Percentiles rank a stretch among this genome's conserved stretches.
Conservation (phyloP, 2,113 vertebrate species). For the Syrrhaptes paradoxus region DNA sequence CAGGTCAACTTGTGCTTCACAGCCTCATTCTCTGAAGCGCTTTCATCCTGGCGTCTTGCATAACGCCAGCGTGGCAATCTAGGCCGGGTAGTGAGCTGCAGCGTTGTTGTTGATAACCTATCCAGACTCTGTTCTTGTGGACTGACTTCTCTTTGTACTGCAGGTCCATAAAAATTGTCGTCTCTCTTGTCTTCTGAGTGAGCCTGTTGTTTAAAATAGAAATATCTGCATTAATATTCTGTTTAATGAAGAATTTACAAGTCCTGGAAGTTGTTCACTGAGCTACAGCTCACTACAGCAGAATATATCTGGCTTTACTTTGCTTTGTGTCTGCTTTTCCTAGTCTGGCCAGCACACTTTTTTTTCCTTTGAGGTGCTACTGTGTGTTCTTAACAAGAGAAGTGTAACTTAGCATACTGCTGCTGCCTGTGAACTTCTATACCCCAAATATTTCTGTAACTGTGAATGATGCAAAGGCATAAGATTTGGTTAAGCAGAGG, state of each 20-base stretch:
- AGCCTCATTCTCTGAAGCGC: accelerated
- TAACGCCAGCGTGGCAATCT: not conserved
- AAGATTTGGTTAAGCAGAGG: not conserved
- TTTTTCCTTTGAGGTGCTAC: not conserved
- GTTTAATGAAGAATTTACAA: not conserved
- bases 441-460: not conserved
- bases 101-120: not conserved
- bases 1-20: not conserved
- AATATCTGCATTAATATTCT: not conserved
- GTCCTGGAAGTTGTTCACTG: not conserved
- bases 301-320: not conserved
- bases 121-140: too few species aligned
- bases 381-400: not conserved
- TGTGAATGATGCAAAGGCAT: not conserved
- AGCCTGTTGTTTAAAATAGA: not conserved
- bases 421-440: not conserved
- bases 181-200: not conserved
- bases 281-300: not conserved
- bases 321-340: not conserved
- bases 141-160: not conserved
- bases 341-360: not conserved
- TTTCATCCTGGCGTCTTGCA: not conserved
- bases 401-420: not conserved
- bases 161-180: not conserved
- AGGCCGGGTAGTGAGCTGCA: not conserved